A percentile compares a stretch with the other conserved stretches of the same genome.
Conservation (phyloP, 2,888 invertebrate genomes). For the Brachyptera putata region DNA sequence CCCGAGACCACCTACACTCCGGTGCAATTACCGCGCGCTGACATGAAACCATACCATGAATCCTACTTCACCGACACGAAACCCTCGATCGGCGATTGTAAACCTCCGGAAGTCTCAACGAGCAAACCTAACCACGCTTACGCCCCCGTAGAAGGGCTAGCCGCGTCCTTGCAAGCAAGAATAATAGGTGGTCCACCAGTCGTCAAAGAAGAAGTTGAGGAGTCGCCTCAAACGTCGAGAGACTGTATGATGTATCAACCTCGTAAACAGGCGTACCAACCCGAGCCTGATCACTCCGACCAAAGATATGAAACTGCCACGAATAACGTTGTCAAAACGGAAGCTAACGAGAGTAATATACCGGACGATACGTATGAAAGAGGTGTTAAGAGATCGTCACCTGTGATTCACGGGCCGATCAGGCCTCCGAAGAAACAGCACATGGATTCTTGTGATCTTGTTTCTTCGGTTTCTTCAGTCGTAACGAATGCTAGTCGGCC, state of each 20-base stretch:
- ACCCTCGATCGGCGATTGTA: constrained; percentile 41
- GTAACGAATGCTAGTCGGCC: constrained; percentile 29
- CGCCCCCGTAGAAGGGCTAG: constrained; percentile 60
- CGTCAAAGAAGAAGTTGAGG: constrained; percentile 33
- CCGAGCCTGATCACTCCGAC: constrained; percentile 1
- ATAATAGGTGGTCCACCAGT: constrained; percentile 57
- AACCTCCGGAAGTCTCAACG: constrained; percentile 14
- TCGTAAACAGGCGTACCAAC: background rate
- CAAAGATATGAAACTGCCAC: background rate
- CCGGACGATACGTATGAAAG: constrained; percentile 45
- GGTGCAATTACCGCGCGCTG: constrained; percentile 59
- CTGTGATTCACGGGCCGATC: constrained; percentile 49
- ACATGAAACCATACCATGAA: constrained; percentile 67
- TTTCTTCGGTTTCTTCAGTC: constrained; percentile 23
- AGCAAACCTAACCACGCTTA: constrained; percentile 10
- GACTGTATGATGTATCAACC: constrained; percentile 28
- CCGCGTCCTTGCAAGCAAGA: constrained; percentile 76
- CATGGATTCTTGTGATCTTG: constrained; percentile 4
- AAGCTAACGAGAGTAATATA: constrained; percentile 35
- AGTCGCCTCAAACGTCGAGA: constrained; percentile 34
- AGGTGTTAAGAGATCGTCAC: constrained; percentile 48
- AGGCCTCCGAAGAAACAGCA: constrained; percentile 45
- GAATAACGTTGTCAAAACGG: constrained; percentile 36
- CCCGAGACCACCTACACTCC: constrained; percentile 48
- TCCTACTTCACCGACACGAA: constrained; percentile 63